These are phyloP conservation scores for Megaceryle maxima DNA, from an alignment of 2,113 vertebrate genomes.

Conservation along the genomic window DNA sequence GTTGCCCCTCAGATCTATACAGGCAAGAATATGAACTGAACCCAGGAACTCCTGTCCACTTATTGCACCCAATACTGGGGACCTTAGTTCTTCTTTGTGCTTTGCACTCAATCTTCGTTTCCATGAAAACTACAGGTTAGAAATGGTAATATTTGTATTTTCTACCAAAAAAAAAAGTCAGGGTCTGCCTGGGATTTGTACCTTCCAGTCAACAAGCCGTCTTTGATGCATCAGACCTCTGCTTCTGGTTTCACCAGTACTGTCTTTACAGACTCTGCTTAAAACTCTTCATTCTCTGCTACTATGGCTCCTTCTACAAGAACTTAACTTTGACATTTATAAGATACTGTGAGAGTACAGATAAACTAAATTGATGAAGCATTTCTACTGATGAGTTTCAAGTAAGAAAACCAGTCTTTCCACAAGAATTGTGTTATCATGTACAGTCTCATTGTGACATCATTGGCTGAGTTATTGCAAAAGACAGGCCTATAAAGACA, in stretches of 20 bases:
- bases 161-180: neutral
- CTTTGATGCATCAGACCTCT: neutral
- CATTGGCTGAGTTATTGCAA: neutral
- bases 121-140: neutral
- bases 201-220: neutral
- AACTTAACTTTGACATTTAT: neutral
- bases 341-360: neutral
- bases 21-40: neutral
- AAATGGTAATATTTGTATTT: neutral
- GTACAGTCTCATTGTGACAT: neutral
- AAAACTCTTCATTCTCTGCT: neutral
- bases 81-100: neutral
- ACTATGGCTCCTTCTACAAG: neutral
- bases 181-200: neutral
- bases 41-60: neutral
- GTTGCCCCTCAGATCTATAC: neutral
- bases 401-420: neutral
- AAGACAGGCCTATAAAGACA: neutral
- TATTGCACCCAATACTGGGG: neutral
- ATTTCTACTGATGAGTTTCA: neutral
- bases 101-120: neutral
- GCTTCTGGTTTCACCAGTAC: neutral
- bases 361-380: neutral
- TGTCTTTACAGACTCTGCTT: neutral
- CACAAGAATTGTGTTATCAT: neutral